Conservation (phyloP, 2,113 vertebrate genomes). For the Paramisgurnus dabryanus region DNA sequence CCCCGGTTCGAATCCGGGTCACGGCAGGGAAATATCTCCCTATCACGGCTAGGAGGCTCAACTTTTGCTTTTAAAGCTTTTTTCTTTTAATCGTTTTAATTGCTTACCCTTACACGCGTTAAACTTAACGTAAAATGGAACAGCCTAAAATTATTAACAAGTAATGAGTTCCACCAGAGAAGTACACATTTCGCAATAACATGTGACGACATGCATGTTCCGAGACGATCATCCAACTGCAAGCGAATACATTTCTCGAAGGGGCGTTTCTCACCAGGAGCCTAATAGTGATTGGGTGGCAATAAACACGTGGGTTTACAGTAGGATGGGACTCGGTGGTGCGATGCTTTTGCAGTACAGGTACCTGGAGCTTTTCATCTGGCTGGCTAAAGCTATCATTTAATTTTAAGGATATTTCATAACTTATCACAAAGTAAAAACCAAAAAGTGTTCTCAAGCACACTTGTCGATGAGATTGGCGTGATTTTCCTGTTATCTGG, state of each 20-base stretch:
- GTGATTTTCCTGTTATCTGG: not conserved
- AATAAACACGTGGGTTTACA: not conserved
- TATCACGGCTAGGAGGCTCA: constrained; percentile 62
- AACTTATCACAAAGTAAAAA: not conserved
- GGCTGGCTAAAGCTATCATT: too few species aligned
- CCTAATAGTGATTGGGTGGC: constrained; percentile 22
- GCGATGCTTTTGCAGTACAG: not conserved
- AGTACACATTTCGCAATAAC: constrained; percentile 43
- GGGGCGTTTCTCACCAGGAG: not conserved
- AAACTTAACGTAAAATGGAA: not conserved
- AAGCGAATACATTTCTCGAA: constrained; percentile 41
- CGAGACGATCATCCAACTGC: constrained; percentile 67
- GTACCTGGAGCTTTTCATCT: too few species aligned
- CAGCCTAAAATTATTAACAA: not conserved
- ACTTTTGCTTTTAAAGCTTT: not conserved
- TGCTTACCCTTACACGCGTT: not conserved
- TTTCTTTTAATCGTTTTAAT: not conserved
- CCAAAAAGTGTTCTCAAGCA: not conserved
- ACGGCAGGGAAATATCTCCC: constrained; percentile 67
- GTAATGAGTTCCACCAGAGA: not conserved
- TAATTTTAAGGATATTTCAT: not conserved
- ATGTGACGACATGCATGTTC: constrained; percentile 59
- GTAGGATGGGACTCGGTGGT: constrained; percentile 18
- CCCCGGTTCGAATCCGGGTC: constrained; percentile 72
- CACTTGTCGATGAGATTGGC: not conserved